These are phyloP conservation scores for Platycheirus albimanus DNA, from an alignment of 2,888 invertebrate species.

Conservation along the genomic window DNA sequence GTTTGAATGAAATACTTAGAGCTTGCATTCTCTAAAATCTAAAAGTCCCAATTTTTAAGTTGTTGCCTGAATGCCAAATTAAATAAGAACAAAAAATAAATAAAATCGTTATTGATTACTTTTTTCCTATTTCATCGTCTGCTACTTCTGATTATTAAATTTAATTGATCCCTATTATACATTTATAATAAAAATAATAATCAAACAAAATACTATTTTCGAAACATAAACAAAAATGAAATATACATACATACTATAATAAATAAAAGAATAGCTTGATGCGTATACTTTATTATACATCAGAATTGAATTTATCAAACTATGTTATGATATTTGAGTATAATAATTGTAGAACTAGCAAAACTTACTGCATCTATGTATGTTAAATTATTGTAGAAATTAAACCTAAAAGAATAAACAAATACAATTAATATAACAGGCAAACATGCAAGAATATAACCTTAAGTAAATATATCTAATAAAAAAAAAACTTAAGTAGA, in stretches of 20 bases:
- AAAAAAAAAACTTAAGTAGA: constrained; percentile 38
- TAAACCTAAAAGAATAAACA: constrained; percentile 20
- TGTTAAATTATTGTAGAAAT: constrained; percentile 45
- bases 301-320: constrained; percentile 51
- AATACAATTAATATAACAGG: constrained; percentile 4
- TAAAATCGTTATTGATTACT: no score
- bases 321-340: constrained; percentile 45
- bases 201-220: constrained; percentile 52
- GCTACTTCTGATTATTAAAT: constrained; percentile 34
- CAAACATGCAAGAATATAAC: constrained; percentile 46
- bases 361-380: constrained; percentile 53
- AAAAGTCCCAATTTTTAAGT: neutral
- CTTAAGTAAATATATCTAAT: constrained; percentile 56
- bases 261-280: constrained; percentile 39
- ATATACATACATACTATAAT: constrained; percentile 4
- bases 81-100: constrained; percentile 16
- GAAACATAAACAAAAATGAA: constrained; percentile 29
- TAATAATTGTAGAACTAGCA: constrained; percentile 46
- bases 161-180: constrained; percentile 43
- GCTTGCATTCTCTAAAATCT: constrained; percentile 12
- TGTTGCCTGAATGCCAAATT: constrained; percentile 36
- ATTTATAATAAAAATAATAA: no score
- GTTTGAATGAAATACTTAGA: neutral
- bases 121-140: constrained; percentile 11
- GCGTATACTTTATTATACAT: constrained; percentile 46